Base-by-base conservation (phyloP, 2,797 vertebrate genomes). In the Triplophysa bombifrons region DNA sequence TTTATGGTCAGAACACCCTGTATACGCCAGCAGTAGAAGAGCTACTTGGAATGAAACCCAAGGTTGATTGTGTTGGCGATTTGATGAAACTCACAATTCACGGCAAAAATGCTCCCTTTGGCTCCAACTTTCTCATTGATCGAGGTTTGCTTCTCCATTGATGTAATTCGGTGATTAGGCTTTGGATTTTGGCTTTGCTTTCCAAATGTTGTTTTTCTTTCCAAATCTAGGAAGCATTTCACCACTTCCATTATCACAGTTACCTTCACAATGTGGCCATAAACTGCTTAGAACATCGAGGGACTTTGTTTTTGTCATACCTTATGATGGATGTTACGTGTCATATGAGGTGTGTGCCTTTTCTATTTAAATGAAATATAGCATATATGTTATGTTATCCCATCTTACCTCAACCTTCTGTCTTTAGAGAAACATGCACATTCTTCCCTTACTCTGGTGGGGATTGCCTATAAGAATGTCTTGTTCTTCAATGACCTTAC, bases 261-360 rank as follows among this genome's bases (percentile, higher is more conserved):
- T 94, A 55, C 93, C 92, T 6, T 64, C 74, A 53, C 91, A 89
- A 82, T 94, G 93, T 86, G 93, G 93, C 25, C 90, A 93, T 80
- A 85, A 82, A 0, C 0, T 92, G 55, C 76, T 30, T 34, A 88
- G 86, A 22, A 90, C 87, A 4, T 78, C 0, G 44, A 82, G 56
- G 56, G 87, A 89, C 48, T 76, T 91, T 53, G 77, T 88, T 51
- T 83, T 94, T 4, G 64, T 81, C 64, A 91, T 91, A 13, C 92
- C 93, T 50, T 92, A 92, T 72, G 82, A 92, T 80, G 92, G 92
- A 4, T 94, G 93, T 80, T 93, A 92, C 78, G 53, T 55, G 13
- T 55, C 53, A 2, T 80, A 84, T 16, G 85, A 93, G 90, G 93
- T 93, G 69, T 27, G 85, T 6, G 19, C 34, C 25, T 51, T 71